Evolutionary conservation across 1,140 invertebrate species (phyloP).

Genomic region (Penaeus indicus): DNA sequence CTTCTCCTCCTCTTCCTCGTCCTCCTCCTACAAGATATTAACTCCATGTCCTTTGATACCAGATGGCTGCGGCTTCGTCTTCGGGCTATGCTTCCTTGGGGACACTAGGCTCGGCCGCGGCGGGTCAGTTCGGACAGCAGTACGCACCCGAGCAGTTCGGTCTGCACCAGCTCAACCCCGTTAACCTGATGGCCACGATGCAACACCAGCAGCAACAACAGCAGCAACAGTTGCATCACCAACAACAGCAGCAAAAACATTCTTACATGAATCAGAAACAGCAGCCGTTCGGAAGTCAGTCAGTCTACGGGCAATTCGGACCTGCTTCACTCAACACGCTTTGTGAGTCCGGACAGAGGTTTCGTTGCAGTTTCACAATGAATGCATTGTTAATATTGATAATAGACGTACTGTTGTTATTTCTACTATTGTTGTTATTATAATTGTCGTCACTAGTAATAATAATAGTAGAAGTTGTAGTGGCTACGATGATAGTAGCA

Average conservation of each 20-base stretch:
- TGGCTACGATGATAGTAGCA: too few species aligned
- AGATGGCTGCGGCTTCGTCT: conserved; percentile 32
- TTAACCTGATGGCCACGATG: conserved; percentile 31
- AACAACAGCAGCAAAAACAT: conserved; percentile 36
- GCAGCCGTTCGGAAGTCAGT: conserved; percentile 23
- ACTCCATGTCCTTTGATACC: background rate
- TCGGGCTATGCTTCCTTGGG: conserved; percentile 47
- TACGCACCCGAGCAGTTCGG: conserved; percentile 42
- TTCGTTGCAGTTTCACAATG: too few species aligned
- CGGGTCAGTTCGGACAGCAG: background rate
- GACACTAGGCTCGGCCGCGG: conserved; percentile 34
- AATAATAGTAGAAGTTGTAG: too few species aligned
- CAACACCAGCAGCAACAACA: conserved; percentile 42
- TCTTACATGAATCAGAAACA: background rate
- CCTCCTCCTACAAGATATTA: background rate
- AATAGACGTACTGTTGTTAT: too few species aligned
- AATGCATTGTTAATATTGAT: too few species aligned
- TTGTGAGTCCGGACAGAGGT: conserved; percentile 8
- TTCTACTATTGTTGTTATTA: too few species aligned
- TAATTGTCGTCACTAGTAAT: too few species aligned
- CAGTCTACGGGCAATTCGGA: conserved; percentile 43
- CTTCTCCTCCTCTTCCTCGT: background rate
- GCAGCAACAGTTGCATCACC: conserved; percentile 30
- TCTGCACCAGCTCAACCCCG: conserved; percentile 46
- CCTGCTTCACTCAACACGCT: conserved; percentile 51